These are phyloP conservation scores for Brienomyrus longianalis DNA, from an alignment of 2,113 vertebrate genomes.

Conservation along the genomic window DNA sequence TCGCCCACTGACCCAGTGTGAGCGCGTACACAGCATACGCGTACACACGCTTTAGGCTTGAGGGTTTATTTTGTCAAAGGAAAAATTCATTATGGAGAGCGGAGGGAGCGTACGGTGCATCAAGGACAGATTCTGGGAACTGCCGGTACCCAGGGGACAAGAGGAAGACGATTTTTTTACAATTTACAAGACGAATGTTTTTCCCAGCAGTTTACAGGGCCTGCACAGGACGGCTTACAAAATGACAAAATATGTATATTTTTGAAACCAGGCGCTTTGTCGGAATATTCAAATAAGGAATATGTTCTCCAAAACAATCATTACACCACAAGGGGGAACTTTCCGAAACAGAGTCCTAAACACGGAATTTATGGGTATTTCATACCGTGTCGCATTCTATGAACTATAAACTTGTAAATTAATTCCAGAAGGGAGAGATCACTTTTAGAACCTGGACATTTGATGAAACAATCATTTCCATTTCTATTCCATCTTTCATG, in stretches of 20 bases:
- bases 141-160: neutral
- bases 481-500: neutral
- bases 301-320: neutral
- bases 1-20: neutral
- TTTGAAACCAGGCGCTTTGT: neutral
- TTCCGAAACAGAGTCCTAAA: neutral
- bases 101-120: neutral
- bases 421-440: neutral
- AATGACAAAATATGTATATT: neutral
- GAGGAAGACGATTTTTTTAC: neutral
- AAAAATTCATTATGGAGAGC: conserved; percentile 14
- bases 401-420: neutral
- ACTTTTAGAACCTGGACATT: neutral
- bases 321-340: neutral
- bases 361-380: neutral
- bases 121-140: conserved; percentile 13
- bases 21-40: neutral
- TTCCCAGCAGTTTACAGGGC: neutral
- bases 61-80: conserved; percentile 12
- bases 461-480: neutral
- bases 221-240: no score
- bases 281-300: neutral
- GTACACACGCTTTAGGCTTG: neutral
- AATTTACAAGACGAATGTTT: neutral
- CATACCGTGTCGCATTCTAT: neutral